Evolutionary conservation across 2,113 vertebrate genomes (phyloP), one percentile per base, ranked within the genome.

Genomic region (Pseudopipra pipra): DNA sequence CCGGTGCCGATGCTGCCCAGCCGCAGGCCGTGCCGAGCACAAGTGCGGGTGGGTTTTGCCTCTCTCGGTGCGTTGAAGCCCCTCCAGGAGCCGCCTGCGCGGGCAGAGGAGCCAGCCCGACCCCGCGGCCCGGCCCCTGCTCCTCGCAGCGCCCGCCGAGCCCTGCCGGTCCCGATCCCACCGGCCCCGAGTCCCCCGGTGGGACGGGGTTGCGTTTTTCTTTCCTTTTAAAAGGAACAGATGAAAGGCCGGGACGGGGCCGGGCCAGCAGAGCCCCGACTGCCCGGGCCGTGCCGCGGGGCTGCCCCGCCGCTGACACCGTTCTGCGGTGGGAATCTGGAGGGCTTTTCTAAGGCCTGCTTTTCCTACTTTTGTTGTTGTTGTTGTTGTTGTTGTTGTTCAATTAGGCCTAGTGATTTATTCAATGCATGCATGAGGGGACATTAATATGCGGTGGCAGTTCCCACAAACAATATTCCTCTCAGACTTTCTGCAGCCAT

Each of bases 341-440:
- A 91, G 86, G 59, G 93, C 81, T 97, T 93, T 95, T 96, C 97
- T 90, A 89, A 93, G 97, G 96, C 96, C 97, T 91, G 81, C 78
- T 96, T 94, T 96, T 87, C 89, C 91, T 92, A 90, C 93, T 96
- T 96, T 94, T 90, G 21, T 80, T 51, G 59, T 41, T 63, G 37
- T 71, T 72, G 46, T 74, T 68, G 28, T 95, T 96, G 95, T 95
- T 95, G 95, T 97, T 97, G 96, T 97, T 96, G 97, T 97, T 98
- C 98, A 98, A 98, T 99, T 99, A 99, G 98, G 98, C 98, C 94
- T 97, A 98, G 98, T 98, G 98, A 98, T 98, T 98, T 98, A 98
- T 98, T 98, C 98, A 98, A 98, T 96, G 98, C 98, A 99, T 98
- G 98, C 98, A 98, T 98, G 98, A 98, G 97, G 97, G 97, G 97